Evolutionary conservation across 2,888 invertebrate genomes (phyloP), one percentile per base, ranked within the genome.

Genomic region (Zygaena filipendulae): DNA sequence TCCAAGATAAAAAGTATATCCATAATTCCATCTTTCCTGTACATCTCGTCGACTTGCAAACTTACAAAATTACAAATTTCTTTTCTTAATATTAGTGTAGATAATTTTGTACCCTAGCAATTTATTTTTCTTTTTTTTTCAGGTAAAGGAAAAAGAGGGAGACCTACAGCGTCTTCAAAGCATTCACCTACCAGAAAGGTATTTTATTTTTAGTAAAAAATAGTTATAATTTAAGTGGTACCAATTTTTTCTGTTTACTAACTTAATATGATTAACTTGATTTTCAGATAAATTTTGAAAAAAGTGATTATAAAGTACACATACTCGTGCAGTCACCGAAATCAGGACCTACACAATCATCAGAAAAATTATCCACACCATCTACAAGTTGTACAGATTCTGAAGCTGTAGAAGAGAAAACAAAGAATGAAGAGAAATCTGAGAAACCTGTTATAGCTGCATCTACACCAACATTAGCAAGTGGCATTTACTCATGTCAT

Each of bases 251-350:
- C n/a, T n/a, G n/a, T n/a, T n/a, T n/a, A n/a, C n/a, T n/a, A n/a
- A n/a, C n/a, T n/a, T n/a, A n/a, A n/a, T n/a, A n/a, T n/a, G n/a
- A n/a, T n/a, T n/a, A n/a, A n/a, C n/a, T n/a, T n/a, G n/a, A n/a
- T n/a, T n/a, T 74, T 28, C 67, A 80, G 80, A 47, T 59, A 29
- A n/a, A n/a, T n/a, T n/a, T n/a, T n/a, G n/a, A n/a, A 36, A 77
- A 75, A 46, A 52, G 52, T 30, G 83, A 85, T 43, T 87, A 88
- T 49, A 84, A 86, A 61, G 83, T 85, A 28, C 82, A 84, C 36
- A 85, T 87, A 45, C 68, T 87, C 33, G 69, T 86, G 20, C 87
- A 87, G 60, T 68, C 71, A 20, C 64, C 79, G n/a, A 72, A 63
- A 28, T 56, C 62, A 36, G 56, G 59, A 11, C 53, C 42, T 4